Base-by-base conservation (phyloP, 2,888 invertebrate genomes). In the Rhogogaster chlorosoma region DNA sequence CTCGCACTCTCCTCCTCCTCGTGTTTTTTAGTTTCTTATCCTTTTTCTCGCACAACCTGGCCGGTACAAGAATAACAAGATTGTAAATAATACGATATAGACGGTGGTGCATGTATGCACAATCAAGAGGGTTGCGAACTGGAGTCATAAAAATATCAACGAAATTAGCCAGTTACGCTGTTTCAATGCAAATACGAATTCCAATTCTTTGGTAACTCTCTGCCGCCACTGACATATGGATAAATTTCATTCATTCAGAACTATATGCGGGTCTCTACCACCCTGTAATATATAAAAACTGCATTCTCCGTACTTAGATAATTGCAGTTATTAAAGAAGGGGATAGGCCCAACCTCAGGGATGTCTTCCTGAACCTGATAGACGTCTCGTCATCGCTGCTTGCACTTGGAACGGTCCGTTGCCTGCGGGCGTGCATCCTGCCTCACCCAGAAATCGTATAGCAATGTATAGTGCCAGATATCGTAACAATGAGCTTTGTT, bases 11-110 rank as follows among this genome's bases (percentile, higher is more conserved):
- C 71, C 29, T 83, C 64, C 78, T 70, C 49, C 36, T 26, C 67
- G 83, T 78, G 9, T 67, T 82, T 45, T 77, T 53, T 53, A n/a
- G n/a, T n/a, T 18, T 53, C 49, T n/a, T 6, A 73, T 77, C 32
- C 18, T 77, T 77, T 53, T 77, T 64, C 36, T 57, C 57, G 18
- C 77, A 45, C 32, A 45, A 80, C 77, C 78, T 67, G 10, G 36
- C 38, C 18, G 61, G 12, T 61, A 80, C 38, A 67, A 83, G 70
- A 86, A 87, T 86, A 87, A 87, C 87, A 85, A 86, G 86, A 86
- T 87, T 86, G 84, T 86, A 88, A 88, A 89, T 89, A 85, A 85
- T 57, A 53, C 49, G 45, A 53, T 57, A 57, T 45, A 80, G 61
- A 61, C 84, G 80, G 42, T 77, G 36, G 15, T 15, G 67, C 49